These are phyloP conservation scores for Hemichromis elongatus DNA, from an alignment of 2,113 vertebrate species.

Conservation along the genomic window DNA sequence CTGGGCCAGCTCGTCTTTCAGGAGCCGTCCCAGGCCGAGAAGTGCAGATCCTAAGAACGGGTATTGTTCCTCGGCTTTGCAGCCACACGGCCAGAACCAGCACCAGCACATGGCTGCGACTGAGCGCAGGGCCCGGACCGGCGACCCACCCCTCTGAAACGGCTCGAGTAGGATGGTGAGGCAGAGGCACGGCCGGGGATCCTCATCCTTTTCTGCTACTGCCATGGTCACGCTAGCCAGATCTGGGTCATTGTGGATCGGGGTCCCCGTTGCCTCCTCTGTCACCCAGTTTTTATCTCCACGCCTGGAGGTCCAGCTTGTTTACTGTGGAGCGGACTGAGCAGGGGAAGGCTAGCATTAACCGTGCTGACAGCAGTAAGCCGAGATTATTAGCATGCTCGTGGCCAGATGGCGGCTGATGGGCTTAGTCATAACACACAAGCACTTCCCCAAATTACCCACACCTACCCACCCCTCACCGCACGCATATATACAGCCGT, in stretches of 20 bases:
- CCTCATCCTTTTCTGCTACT: conserved; percentile 5
- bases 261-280: background rate
- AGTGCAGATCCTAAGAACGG: conserved; percentile 63
- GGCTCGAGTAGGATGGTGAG: conserved; percentile 52
- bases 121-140: conserved; percentile 44
- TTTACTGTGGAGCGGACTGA: conserved; percentile 22
- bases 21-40: conserved; percentile 48
- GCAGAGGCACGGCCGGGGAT: conserved; percentile 32
- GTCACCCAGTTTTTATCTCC: conserved; percentile 11
- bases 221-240: background rate
- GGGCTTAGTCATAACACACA: conserved; percentile 66
- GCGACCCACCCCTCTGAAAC: conserved; percentile 48
- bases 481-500: background rate
- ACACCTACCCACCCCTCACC: background rate
- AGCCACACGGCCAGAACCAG: conserved; percentile 51
- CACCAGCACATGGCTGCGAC: conserved; percentile 67
- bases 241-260: conserved; percentile 13
- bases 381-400: conserved; percentile 77
- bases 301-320: background rate
- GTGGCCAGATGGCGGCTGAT: conserved; percentile 77
- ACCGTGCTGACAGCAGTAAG: conserved; percentile 58
- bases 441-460: conserved; percentile 9
- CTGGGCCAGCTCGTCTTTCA: conserved; percentile 59
- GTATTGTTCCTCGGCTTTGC: conserved; percentile 46
- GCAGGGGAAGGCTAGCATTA: conserved; percentile 27